phyloP scores from a whole-genome alignment of 2,797 vertebrate species.

The Mus minutoides region DNA sequence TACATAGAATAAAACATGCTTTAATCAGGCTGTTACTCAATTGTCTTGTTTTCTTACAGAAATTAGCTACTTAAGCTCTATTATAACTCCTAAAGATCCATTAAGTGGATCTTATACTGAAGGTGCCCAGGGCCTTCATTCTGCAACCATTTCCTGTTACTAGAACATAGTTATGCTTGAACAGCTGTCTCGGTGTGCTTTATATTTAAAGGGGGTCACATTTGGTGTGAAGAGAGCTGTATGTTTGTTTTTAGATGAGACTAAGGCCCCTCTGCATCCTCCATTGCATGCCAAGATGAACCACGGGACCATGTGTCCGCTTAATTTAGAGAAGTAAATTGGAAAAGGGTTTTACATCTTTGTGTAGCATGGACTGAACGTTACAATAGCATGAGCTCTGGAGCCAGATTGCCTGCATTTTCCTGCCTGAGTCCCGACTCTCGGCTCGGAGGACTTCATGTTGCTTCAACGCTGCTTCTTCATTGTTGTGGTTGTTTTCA shows the following conservation, averaged over 20 bases:
- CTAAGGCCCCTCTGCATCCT: conserved; percentile 25
- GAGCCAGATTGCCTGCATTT: neutral
- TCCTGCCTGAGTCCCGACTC: neutral
- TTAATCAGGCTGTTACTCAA: conserved; percentile 34
- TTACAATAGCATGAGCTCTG: neutral
- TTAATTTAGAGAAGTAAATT: conserved; percentile 52
- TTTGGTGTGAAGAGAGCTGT: conserved; percentile 54
- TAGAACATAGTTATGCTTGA: conserved; percentile 50
- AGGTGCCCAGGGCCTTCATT: conserved; percentile 49
- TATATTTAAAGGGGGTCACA: conserved; percentile 52
- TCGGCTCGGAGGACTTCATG: neutral
- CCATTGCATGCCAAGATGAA: conserved; percentile 46
- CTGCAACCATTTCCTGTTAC: conserved; percentile 62
- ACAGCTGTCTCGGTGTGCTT: conserved; percentile 24
- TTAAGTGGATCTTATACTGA: conserved; percentile 45
- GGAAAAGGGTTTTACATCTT: neutral
- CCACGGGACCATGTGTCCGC: conserved; percentile 35
- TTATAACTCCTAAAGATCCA: conserved; percentile 3
- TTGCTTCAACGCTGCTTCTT: conserved; percentile 21
- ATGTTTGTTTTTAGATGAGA: conserved; percentile 41
- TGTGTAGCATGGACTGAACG: neutral
- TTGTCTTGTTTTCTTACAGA: conserved; percentile 53
- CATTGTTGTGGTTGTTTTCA: neutral
- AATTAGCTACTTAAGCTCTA: conserved; percentile 51
- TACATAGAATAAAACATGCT: conserved; percentile 53